These are phyloP conservation scores for Chalcosyrphus nemorum DNA, from an alignment of 2,888 invertebrate genomes.

Conservation along the genomic window DNA sequence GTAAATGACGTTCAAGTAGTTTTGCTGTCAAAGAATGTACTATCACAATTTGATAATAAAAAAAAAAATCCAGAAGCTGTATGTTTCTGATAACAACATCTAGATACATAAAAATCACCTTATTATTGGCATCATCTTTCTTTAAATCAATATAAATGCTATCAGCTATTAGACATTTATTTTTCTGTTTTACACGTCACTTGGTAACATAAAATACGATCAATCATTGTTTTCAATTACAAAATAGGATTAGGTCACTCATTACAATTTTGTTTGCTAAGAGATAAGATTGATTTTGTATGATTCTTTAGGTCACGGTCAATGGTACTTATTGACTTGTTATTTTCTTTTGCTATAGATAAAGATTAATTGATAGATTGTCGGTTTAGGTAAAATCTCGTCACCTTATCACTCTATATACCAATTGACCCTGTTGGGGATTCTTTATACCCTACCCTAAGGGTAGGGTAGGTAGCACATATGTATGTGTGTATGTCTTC, in stretches of 20 bases:
- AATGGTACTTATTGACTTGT: not conserved
- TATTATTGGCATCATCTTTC: not conserved
- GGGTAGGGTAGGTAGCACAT: too few species aligned
- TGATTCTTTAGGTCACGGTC: not conserved
- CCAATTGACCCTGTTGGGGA: too few species aligned
- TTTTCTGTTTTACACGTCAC: not conserved
- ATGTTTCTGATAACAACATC: not conserved
- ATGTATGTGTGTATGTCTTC: too few species aligned
- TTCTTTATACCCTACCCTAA: too few species aligned
- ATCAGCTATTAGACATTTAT: not conserved
- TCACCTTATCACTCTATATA: too few species aligned
- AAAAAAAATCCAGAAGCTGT: too few species aligned
- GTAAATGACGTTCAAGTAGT: not conserved
- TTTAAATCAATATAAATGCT: not conserved
- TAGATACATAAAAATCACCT: not conserved
- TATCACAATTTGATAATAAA: too few species aligned
- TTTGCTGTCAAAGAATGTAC: not conserved
- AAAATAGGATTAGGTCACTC: not conserved
- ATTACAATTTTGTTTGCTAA: not conserved
- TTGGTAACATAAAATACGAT: not conserved
- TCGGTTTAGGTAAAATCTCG: too few species aligned
- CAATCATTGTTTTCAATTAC: not conserved
- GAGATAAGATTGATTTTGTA: not conserved
- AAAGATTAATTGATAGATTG: too few species aligned
- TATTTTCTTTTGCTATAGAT: too few species aligned